These are phyloP conservation scores for Bombus breviceps DNA, from an alignment of 1,140 invertebrate genomes.

Conservation along the genomic window DNA sequence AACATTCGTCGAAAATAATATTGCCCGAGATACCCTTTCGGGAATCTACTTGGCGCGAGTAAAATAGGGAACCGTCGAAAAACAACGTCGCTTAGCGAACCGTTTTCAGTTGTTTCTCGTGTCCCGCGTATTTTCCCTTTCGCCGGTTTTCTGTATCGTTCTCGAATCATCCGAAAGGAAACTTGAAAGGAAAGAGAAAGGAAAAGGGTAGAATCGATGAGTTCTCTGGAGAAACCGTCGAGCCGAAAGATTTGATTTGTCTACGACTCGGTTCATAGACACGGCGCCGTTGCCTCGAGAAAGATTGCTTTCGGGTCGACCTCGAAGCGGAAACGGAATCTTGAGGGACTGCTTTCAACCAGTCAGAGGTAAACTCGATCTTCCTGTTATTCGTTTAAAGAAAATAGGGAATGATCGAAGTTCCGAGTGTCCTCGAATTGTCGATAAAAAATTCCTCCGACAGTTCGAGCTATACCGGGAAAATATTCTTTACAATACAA, in stretches of 20 bases:
- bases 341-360: conserved; percentile 24
- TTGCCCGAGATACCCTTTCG: background rate
- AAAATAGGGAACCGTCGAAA: background rate
- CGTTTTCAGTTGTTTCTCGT: background rate
- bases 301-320: conserved; percentile 43
- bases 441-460: background rate
- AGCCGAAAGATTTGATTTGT: conserved; percentile 52
- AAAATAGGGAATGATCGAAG: conserved; percentile 13
- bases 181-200: background rate
- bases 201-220: background rate
- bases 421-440: background rate
- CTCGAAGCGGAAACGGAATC: background rate
- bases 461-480: too few relatives aligned
- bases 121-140: background rate
- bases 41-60: background rate
- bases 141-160: background rate
- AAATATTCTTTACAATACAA: background rate
- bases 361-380: conserved; percentile 32
- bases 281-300: conserved; percentile 29
- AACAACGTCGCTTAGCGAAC: background rate
- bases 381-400: conserved; percentile 24
- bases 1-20: background rate
- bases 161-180: background rate
- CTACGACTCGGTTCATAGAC: conserved; percentile 21
- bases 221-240: conserved; percentile 9